Base-by-base conservation (phyloP, 2,888 invertebrate species). In the Polymixis lichenea region DNA sequence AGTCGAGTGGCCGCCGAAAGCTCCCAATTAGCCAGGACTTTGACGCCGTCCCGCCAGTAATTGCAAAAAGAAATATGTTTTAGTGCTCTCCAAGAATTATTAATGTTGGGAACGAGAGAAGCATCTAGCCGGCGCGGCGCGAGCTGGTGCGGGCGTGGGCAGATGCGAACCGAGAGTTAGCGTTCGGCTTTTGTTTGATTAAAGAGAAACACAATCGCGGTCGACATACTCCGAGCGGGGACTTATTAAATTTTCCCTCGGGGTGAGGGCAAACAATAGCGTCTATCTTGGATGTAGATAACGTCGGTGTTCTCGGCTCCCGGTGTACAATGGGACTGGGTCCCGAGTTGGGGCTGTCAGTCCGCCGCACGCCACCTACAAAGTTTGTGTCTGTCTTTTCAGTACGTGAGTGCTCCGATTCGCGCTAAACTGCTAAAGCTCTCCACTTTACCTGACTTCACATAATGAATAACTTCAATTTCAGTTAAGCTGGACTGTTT, bases 1-100 rank as follows among this genome's bases (percentile, higher is more conserved):
- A 95, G 92, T 95, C 92, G 90, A 95, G 95, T 93, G 91, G 91
- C 91, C 91, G 87, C 90, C 93, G 92, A 95, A 95, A 95, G 94
- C 95, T 93, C 92, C 95, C 94, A 96, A 96, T 96, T 95, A 96
- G 95, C 94, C 87, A 88, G 92, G 94, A 95, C 94, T 95, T 95
- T 93, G 94, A 93, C 91, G 93, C 93, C 90, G 88, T 90, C 89
- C 91, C 89, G 88, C 86, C 90, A 91, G 92, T 94, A 93, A 95
- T 95, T 95, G 93, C 93, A 90, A 93, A 95, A 95, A 94, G 92
- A 95, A 95, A 94, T 94, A 94, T 93, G 92, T 93, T 94, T 93
- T 91, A 93, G 91, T 92, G 90, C 90, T 92, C 91, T 89, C 83
- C 82, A 88, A 85, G 91, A 93, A 94, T 94, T 94, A 94, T 94